Evolutionary conservation across 2,888 invertebrate genomes (phyloP).

Genomic region (Drosophila infuscata): DNA sequence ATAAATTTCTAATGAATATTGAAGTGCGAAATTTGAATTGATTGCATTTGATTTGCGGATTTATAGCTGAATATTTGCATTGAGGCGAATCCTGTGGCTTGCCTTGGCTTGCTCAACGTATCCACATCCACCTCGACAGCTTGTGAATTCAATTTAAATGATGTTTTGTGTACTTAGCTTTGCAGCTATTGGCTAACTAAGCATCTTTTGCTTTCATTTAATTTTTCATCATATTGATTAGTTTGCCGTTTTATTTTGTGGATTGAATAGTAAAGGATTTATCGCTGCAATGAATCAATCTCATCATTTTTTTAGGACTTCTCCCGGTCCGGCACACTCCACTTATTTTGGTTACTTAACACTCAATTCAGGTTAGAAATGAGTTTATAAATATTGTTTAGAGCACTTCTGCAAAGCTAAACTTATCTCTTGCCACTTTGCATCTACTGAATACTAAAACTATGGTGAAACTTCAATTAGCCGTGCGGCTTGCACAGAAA

Average conservation of each 20-base stretch:
- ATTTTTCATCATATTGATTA: background rate
- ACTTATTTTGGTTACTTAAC: background rate
- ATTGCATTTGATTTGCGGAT: constrained; percentile 76
- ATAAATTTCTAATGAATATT: constrained; percentile 79
- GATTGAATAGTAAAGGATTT: background rate
- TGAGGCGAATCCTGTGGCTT: constrained; percentile 37
- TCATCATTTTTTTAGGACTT: background rate
- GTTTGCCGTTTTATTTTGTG: background rate
- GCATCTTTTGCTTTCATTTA: constrained; percentile 1
- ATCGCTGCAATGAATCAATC: background rate
- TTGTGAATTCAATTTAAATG: constrained; percentile 39
- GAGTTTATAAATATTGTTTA: background rate
- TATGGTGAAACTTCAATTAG: constrained; percentile 25
- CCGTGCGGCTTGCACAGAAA: constrained; percentile 13
- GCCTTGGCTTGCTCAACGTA: background rate
- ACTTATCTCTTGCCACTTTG: background rate
- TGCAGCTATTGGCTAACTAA: constrained; percentile 9
- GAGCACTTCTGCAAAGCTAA: background rate
- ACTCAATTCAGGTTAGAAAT: background rate
- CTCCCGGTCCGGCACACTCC: background rate
- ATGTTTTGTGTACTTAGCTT: constrained; percentile 22
- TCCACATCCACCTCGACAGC: background rate
- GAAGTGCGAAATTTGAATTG: constrained; percentile 80
- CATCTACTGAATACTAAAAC: constrained; percentile 1
- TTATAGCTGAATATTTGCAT: constrained; percentile 70